These are phyloP conservation scores for Epinotia demarniana DNA, from an alignment of 2,888 invertebrate genomes.

Conservation along the genomic window DNA sequence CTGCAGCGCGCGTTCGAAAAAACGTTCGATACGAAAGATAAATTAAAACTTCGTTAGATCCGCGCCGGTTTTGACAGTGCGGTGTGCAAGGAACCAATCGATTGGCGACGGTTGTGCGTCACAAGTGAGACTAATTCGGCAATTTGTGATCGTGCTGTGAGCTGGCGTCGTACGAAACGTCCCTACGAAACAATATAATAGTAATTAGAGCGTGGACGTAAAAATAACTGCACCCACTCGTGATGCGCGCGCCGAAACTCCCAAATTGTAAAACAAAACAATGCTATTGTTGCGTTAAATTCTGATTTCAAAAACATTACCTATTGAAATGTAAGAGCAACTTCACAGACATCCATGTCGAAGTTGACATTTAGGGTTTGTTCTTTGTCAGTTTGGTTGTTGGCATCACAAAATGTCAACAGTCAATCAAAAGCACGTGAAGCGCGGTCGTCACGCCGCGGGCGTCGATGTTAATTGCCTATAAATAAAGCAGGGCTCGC, in stretches of 20 bases:
- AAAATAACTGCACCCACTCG: constrained; percentile 62
- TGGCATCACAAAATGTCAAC: constrained; percentile 67
- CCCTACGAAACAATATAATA: constrained; percentile 62
- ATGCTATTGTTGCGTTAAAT: constrained; percentile 50
- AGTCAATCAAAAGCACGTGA: constrained; percentile 71
- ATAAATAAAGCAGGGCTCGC: constrained; percentile 56
- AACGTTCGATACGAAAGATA: constrained; percentile 47
- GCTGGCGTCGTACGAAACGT: constrained; percentile 60
- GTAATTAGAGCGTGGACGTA: constrained; percentile 66
- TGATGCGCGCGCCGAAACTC: constrained; percentile 49
- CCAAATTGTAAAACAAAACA: constrained; percentile 46
- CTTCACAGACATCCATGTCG: constrained; percentile 27
- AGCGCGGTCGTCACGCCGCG: constrained; percentile 56
- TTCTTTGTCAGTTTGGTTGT: constrained; percentile 35
- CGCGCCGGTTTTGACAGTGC: constrained; percentile 58
- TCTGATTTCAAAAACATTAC: constrained; percentile 26
- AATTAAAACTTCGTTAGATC: constrained; percentile 50
- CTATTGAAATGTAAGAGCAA: constrained; percentile 12
- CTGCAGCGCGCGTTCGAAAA: constrained; percentile 63
- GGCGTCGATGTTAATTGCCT: constrained; percentile 68
- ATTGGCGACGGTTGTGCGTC: constrained; percentile 64
- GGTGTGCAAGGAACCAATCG: constrained; percentile 57
- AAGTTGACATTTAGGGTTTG: constrained; percentile 41
- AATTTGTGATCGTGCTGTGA: constrained; percentile 68
- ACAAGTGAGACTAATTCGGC: constrained; percentile 66